A percentile compares a stretch with the other conserved stretches of the same genome.
phyloP scores from a whole-genome alignment of 1,140 invertebrate species.

The Oncopodura yosiiana region DNA sequence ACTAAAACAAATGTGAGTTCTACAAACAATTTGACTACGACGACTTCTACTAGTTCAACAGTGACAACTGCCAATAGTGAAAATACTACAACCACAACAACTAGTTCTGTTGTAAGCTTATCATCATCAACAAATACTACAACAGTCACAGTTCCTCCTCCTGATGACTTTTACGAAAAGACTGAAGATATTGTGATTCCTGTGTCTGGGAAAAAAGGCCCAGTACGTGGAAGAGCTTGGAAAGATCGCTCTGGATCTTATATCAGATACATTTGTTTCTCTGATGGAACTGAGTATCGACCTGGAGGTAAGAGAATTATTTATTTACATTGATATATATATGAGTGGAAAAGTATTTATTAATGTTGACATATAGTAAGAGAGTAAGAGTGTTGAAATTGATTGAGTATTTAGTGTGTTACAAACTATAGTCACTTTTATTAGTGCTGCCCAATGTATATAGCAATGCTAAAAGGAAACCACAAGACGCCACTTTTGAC shows the following conservation, averaged over 20 bases:
- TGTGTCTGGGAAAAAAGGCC: conserved; percentile 38
- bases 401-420: no score
- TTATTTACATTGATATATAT: background rate
- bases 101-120: background rate
- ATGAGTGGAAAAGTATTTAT: background rate
- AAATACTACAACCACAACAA: background rate
- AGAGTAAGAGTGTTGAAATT: no score
- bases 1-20: no score
- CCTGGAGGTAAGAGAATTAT: conserved; percentile 37
- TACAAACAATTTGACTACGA: no score
- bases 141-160: background rate
- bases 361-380: no score
- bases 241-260: conserved; percentile 37
- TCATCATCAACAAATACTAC: background rate
- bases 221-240: conserved; percentile 38
- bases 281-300: conserved; percentile 37
- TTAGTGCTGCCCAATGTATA: no score
- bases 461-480: no score
- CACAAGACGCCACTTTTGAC: no score
- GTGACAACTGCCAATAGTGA: background rate
- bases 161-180: no score
- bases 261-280: conserved; percentile 37
- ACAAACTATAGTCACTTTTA: no score
- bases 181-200: conserved; percentile 37
- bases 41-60: no score